Evolutionary conservation across 2,113 vertebrate species (phyloP), one percentile per base, ranked within the genome.

Genomic region (Poecilia latipinna): DNA sequence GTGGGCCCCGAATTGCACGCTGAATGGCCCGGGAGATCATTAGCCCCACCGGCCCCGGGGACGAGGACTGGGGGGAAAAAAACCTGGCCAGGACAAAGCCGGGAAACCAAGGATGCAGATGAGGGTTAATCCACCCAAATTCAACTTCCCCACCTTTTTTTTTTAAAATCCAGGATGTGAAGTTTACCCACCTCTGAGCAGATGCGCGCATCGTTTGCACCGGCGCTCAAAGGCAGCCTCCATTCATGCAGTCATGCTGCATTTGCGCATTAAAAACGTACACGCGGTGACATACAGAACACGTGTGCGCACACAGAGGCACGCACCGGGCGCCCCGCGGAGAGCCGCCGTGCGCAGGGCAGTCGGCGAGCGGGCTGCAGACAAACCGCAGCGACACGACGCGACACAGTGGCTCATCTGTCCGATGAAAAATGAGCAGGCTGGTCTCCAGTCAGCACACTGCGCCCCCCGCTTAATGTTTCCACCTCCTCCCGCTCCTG

Each of bases 361-460:
- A 75, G 86, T 88, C 86, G 75, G 82, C 74, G 64, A 74, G 71
- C 61, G 60, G 48, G 80, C 77, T 37, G 86, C 83, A 85, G 82
- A 86, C 85, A 77, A 79, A 82, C 90, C 83, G 64, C 82, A 48
- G 79, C 82, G 32, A 88, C 89, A 78, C 82, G 62, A 82, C 54
- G 63, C 64, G 12, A 88, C 86, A 84, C 86, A 78, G 87, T 82
- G 82, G 88, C 90, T 91, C 93, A 90, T 94, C 91, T 88, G 90
- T 92, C 92, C 90, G 78, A 75, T 90, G 86, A 90, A 92, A 93
- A 91, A 89, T 80, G 82, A 88, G 85, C 87, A 85, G 73, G 70
- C 87, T 33, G 78, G 80, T 78, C 82, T 86, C 74, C 68, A 81
- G 77, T 79, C 86, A 65, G 79, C 84, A 66, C 74, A 61, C 86